These are phyloP conservation scores for Ceriagrion tenellum DNA, from an alignment of 2,888 invertebrate genomes.

Conservation along the genomic window DNA sequence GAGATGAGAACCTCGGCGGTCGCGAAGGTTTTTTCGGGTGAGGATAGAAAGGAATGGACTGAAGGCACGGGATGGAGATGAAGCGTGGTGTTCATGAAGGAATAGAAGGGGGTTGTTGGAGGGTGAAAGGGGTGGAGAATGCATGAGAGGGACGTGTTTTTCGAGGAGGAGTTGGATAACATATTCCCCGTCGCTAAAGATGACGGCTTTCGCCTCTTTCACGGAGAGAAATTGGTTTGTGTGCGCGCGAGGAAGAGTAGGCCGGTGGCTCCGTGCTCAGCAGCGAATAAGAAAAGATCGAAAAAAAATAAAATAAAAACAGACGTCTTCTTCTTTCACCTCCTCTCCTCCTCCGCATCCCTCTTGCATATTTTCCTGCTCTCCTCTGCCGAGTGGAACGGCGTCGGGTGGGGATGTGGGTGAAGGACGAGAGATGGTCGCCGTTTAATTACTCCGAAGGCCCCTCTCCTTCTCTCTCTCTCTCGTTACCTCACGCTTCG, in stretches of 20 bases:
- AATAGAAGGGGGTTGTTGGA: neutral
- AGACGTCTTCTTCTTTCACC: neutral
- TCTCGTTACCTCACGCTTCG: neutral
- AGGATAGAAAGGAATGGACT: neutral
- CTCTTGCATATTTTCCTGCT: too few relatives aligned
- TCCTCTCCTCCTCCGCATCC: neutral
- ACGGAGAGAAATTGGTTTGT: conserved; percentile 51
- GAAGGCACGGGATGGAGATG: neutral
- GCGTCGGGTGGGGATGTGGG: conserved; percentile 1
- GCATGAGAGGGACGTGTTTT: neutral
- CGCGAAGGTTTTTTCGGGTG: neutral
- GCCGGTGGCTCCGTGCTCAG: conserved; percentile 38
- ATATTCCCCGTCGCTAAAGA: conserved; percentile 46
- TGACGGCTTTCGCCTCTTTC: conserved; percentile 33
- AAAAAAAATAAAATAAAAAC: neutral
- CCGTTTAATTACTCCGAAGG: conserved; percentile 64
- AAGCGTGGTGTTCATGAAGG: neutral
- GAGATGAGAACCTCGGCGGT: too few relatives aligned
- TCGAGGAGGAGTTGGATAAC: neutral
- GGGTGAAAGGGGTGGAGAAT: neutral
- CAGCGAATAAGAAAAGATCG: neutral
- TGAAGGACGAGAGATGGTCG: conserved; percentile 63
- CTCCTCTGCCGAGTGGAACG: neutral
- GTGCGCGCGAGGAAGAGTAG: conserved; percentile 10
- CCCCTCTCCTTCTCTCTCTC: conserved; percentile 29